phyloP scores from a whole-genome alignment of 2,113 vertebrate species.

The Danio rerio region GRCz12tu NC_133184.1:28202001-28202500 shows the following conservation, averaged over 20 bases:
- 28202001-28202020: conserved; percentile 11
- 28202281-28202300: neutral
- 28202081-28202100: conserved; percentile 38
- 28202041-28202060: neutral
- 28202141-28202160: conserved; percentile 29
- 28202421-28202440: conserved; percentile 45
- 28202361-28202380: neutral
- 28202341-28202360: neutral
- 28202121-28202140: conserved; percentile 13
- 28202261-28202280: neutral
- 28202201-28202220: neutral
- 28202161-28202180: conserved; percentile 8
- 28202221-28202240: neutral
- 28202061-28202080: conserved; percentile 22
- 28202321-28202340: neutral
- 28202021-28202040: conserved; percentile 29
- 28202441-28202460: conserved; percentile 47
- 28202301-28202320: neutral
- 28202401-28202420: conserved; percentile 4
- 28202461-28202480: conserved; percentile 22
- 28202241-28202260: neutral
- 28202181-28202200: neutral
- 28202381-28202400: conserved; percentile 2
- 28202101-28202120: conserved; percentile 29
- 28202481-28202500: conserved; percentile 44